These are phyloP conservation scores for Dicrostonyx torquatus DNA, from an alignment of 2,797 vertebrate genomes.

Conservation along the genomic window DNA sequence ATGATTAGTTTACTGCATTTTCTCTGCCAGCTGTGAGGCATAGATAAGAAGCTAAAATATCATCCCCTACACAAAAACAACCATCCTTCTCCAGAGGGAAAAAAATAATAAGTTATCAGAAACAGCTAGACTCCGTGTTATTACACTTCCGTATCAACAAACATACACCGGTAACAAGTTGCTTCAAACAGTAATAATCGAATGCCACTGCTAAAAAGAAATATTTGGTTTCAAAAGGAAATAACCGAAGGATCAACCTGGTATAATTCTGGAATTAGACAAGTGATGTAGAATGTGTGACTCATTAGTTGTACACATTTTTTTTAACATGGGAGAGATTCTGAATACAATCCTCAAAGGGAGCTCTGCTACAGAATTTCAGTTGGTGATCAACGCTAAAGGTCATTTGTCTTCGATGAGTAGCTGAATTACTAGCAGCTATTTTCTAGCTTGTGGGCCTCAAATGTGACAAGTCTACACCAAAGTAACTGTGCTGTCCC, in stretches of 20 bases:
- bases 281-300: neutral
- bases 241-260: slow-evolving; percentile 34
- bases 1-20: slow-evolving; percentile 61
- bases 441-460: slow-evolving; percentile 5
- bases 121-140: slow-evolving; percentile 25
- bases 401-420: neutral
- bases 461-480: neutral
- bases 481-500: slow-evolving; percentile 14
- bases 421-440: neutral
- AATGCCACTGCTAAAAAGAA: slow-evolving; percentile 1
- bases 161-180: neutral
- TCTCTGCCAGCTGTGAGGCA: slow-evolving; percentile 71
- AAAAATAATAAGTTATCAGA: slow-evolving; percentile 3
- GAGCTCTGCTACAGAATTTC: neutral
- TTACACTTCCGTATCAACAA: slow-evolving; percentile 41
- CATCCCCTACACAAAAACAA: slow-evolving; percentile 74
- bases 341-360: slow-evolving; percentile 31
- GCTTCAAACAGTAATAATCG: neutral
- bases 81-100: neutral
- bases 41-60: slow-evolving; percentile 82
- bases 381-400: neutral
- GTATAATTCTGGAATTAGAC: slow-evolving; percentile 40
- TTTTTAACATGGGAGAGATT: neutral
- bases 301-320: neutral
- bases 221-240: slow-evolving; percentile 6